phyloP scores from a whole-genome alignment of 2,113 vertebrate genomes.

The Halcyon senegalensis region DNA sequence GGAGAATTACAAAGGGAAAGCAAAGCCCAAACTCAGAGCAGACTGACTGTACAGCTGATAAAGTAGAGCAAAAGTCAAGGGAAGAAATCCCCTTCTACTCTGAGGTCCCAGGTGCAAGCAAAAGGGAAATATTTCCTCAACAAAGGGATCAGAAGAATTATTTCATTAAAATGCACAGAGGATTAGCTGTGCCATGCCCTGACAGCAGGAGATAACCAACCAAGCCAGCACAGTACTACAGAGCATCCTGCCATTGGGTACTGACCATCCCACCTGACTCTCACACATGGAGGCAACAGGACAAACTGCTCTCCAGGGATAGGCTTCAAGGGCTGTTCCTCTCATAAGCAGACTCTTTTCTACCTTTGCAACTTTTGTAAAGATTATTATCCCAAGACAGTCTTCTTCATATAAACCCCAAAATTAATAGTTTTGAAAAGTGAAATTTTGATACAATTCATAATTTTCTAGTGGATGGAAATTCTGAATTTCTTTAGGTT shows the following conservation, averaged over 20 bases:
- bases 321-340: not conserved
- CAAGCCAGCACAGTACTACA: accelerated
- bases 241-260: not conserved
- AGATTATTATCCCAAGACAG: not conserved
- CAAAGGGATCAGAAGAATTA: not conserved
- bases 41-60: not conserved
- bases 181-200: not conserved
- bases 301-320: not conserved
- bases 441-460: not conserved
- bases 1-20: not conserved
- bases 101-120: not conserved
- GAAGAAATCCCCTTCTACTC: not conserved
- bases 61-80: not conserved
- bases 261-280: not conserved
- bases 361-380: not conserved
- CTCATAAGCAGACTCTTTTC: not conserved
- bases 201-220: not conserved
- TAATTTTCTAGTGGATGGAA: not conserved
- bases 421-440: not conserved
- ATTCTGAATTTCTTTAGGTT: not conserved
- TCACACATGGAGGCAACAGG: not conserved
- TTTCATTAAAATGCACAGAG: not conserved
- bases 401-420: not conserved
- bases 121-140: not conserved
- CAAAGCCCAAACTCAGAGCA: not conserved